These are phyloP conservation scores for Dryobates pubescens DNA, from an alignment of 2,797 vertebrate species.

Conservation along the genomic window DNA sequence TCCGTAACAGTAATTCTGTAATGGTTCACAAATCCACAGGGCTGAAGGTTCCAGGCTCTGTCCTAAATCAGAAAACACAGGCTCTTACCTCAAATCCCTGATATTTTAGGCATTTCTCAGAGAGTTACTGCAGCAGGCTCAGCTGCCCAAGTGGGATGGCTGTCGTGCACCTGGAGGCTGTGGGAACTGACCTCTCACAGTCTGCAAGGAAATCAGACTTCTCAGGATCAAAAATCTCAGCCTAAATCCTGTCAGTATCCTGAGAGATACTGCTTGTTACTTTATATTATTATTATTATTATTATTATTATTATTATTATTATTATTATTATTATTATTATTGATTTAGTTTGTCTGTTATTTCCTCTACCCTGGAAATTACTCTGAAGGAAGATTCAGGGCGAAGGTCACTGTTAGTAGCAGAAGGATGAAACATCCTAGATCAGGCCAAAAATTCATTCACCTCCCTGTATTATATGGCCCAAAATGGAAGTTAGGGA, in stretches of 20 bases:
- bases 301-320: too few relatives aligned
- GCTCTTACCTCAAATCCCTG: background rate
- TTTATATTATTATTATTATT: too few relatives aligned
- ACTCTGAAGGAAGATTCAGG: background rate
- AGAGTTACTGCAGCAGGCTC: conserved; percentile 17
- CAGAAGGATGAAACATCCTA: background rate
- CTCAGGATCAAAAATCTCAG: conserved; percentile 8
- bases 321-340: too few relatives aligned
- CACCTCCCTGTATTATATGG: background rate
- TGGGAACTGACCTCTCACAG: conserved; percentile 18
- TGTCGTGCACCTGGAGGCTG: conserved; percentile 27
- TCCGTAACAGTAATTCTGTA: too few relatives aligned
- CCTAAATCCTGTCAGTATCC: background rate
- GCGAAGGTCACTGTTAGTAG: background rate
- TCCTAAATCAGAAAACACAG: background rate
- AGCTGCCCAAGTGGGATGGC: background rate
- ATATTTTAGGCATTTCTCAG: background rate
- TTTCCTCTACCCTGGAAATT: background rate
- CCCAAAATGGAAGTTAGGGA: background rate
- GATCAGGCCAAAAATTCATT: background rate
- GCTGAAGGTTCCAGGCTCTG: background rate
- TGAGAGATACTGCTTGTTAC: background rate
- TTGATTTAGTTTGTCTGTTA: background rate
- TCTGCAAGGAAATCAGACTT: background rate
- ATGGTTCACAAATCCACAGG: background rate